Percentiles rank a stretch among this genome's conserved stretches.
phyloP scores from a whole-genome alignment of 1,140 invertebrate genomes.

The Bombus cullumanus region DNA sequence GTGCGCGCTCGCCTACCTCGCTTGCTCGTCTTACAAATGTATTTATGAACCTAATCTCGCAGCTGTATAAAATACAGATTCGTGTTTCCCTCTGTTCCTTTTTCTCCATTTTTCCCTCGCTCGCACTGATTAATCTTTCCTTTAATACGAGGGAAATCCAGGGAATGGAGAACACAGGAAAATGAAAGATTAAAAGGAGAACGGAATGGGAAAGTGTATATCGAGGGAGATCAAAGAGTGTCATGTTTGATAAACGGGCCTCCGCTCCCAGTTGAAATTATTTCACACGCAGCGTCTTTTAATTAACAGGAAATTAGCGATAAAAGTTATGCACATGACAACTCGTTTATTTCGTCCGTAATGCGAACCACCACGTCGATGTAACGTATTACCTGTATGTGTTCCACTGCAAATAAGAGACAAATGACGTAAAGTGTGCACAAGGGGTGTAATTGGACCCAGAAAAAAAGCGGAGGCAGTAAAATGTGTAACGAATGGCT shows the following conservation, averaged over 20 bases:
- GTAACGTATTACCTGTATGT: background rate
- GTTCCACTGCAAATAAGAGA: background rate
- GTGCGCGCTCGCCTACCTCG: background rate
- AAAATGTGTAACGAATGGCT: background rate
- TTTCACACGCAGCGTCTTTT: background rate
- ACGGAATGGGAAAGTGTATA: background rate
- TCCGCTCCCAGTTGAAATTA: background rate
- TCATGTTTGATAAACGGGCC: background rate
- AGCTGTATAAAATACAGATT: background rate
- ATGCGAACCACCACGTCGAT: background rate
- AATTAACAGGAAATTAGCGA: background rate
- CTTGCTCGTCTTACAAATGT: background rate
- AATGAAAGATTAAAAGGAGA: constrained; percentile 1
- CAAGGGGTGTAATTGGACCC: constrained; percentile 11
- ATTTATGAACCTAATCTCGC: constrained; percentile 6
- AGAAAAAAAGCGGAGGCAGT: background rate
- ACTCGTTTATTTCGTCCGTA: background rate
- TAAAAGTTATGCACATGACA: background rate
- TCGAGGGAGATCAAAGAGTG: constrained; percentile 3
- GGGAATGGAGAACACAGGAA: background rate
- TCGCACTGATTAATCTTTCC: constrained; percentile 2
- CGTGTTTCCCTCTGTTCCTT: background rate
- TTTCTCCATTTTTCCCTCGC: background rate
- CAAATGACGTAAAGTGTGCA: background rate
- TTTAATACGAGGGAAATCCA: background rate